Evolutionary conservation across 2,113 vertebrate genomes (phyloP).

Genomic region (Cynopterus brachyotis): DNA sequence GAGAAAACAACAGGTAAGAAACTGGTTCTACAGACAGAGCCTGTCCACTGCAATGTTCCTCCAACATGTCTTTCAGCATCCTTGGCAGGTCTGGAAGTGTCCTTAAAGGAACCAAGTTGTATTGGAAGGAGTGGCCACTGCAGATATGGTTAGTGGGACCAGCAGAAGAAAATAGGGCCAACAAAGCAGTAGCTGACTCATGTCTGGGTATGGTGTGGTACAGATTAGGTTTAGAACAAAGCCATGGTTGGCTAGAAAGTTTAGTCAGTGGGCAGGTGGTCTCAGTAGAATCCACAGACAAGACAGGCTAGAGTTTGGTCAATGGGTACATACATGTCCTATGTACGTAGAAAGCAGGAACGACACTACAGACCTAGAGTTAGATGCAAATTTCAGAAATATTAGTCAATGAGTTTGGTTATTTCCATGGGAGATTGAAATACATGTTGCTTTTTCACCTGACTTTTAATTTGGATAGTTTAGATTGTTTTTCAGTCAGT

Average conservation of each 20-base stretch:
- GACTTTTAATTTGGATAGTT: background rate
- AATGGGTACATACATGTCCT: background rate
- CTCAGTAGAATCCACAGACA: background rate
- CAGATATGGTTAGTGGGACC: background rate
- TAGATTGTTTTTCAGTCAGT: background rate
- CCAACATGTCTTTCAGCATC: background rate
- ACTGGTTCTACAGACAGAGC: constrained; percentile 2
- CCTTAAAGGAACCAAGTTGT: constrained; percentile 38
- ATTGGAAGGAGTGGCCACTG: background rate
- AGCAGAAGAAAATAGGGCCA: background rate
- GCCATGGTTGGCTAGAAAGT: background rate
- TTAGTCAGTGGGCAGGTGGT: background rate
- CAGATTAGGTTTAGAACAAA: background rate
- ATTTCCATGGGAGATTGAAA: constrained; percentile 13
- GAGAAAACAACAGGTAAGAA: constrained; percentile 32
- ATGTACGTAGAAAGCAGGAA: background rate
- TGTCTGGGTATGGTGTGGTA: background rate
- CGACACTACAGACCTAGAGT: background rate
- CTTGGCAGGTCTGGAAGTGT: constrained; percentile 33
- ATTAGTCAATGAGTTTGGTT: background rate
- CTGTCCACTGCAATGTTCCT: constrained; percentile 18
- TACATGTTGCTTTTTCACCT: background rate
- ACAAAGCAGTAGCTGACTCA: background rate
- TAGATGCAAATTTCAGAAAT: background rate
- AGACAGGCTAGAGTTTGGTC: background rate